These are phyloP conservation scores for Pyralis farinalis DNA, from an alignment of 2,888 invertebrate genomes.

Conservation along the genomic window DNA sequence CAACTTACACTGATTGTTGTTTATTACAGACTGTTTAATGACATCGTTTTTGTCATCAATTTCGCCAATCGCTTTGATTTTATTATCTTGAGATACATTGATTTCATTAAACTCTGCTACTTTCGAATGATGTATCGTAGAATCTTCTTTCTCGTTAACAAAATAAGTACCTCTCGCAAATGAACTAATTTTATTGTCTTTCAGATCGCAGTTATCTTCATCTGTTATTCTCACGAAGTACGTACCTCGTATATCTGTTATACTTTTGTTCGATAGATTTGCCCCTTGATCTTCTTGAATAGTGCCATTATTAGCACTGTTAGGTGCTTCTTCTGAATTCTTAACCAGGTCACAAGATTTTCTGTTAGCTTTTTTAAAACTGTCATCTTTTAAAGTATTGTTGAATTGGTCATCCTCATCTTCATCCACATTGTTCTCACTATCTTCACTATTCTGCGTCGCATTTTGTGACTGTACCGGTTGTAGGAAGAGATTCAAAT, in stretches of 20 bases:
- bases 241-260: conserved; percentile 16
- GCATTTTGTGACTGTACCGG: conserved; percentile 15
- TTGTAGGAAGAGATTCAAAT: conserved; percentile 31
- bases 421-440: conserved; percentile 21
- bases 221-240: conserved; percentile 23
- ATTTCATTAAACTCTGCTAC: too few species aligned
- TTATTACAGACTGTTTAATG: too few species aligned
- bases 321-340: not conserved
- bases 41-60: too few species aligned
- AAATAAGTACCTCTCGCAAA: conserved; percentile 32
- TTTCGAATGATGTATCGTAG: too few species aligned
- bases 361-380: conserved; percentile 12
- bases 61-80: too few species aligned
- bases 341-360: conserved; percentile 8
- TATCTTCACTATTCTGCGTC: conserved; percentile 19
- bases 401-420: conserved; percentile 32
- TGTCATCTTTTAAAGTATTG: conserved; percentile 30
- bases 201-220: conserved; percentile 7
- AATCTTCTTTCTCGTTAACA: conserved; percentile 19
- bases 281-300: not conserved
- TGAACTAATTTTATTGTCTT: conserved; percentile 13
- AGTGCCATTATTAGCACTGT: not conserved
- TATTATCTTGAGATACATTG: too few species aligned
- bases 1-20: not conserved
- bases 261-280: not conserved